Conservation (phyloP, 1,140 invertebrate species). For the Nixonia krombeini region DNA sequence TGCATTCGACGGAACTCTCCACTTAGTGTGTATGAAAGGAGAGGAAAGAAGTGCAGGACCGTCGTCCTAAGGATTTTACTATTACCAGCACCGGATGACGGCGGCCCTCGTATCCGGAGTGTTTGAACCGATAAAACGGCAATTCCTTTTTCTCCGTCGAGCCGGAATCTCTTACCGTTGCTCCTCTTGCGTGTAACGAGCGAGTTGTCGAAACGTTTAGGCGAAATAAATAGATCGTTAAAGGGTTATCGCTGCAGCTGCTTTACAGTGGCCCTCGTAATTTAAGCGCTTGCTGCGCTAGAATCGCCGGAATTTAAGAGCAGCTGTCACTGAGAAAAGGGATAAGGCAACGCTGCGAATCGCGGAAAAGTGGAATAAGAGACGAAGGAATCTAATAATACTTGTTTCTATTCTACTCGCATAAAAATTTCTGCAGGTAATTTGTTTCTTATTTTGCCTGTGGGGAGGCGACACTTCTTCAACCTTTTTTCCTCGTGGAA, state of each 20-base stretch:
- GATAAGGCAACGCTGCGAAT: neutral
- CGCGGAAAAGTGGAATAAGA: neutral
- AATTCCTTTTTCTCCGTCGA: constrained; percentile 33
- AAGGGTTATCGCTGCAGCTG: constrained; percentile 56
- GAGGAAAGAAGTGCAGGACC: constrained; percentile 24
- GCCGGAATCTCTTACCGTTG: constrained; percentile 25
- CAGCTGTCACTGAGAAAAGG: constrained; percentile 13
- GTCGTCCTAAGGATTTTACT: constrained; percentile 47
- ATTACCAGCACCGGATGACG: constrained; percentile 42
- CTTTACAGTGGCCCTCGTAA: constrained; percentile 50
- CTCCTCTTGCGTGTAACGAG: constrained; percentile 21
- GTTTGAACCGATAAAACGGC: constrained; percentile 46
- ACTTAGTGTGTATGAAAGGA: constrained; percentile 22
- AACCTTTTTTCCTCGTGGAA: too few relatives aligned
- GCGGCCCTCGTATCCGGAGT: constrained; percentile 38
- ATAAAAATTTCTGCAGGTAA: too few relatives aligned
- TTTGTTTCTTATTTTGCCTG: too few relatives aligned
- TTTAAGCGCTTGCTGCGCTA: constrained; percentile 48
- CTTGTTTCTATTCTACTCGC: too few relatives aligned
- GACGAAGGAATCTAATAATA: too few relatives aligned
- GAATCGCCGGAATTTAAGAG: constrained; percentile 40
- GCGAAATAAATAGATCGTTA: constrained; percentile 53
- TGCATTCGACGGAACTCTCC: constrained; percentile 7
- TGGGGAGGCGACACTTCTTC: too few relatives aligned
- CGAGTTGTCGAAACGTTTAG: constrained; percentile 43